These are phyloP conservation scores for Peucedramus taeniatus DNA, from an alignment of 2,113 vertebrate genomes.

Conservation along the genomic window DNA sequence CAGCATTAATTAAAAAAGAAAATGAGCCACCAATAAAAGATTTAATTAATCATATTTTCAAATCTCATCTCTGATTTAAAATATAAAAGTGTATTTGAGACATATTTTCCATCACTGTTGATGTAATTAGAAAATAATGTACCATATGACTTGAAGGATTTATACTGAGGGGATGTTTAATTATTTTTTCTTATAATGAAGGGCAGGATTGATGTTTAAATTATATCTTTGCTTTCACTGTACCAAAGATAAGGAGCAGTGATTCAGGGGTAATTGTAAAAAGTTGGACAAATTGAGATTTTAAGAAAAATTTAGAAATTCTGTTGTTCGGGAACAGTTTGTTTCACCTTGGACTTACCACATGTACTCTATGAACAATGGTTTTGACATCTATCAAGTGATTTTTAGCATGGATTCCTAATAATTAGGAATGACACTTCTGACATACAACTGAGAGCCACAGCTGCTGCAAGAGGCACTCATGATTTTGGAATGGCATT, in stretches of 20 bases:
- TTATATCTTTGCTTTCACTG: neutral
- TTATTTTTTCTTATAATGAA: neutral
- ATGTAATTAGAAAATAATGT: neutral
- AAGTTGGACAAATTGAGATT: neutral
- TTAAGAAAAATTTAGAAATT: neutral
- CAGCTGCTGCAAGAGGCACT: neutral
- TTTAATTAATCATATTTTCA: neutral
- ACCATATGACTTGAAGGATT: neutral
- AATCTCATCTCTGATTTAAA: neutral
- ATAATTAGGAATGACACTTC: neutral
- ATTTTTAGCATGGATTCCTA: neutral
- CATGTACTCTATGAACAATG: neutral
- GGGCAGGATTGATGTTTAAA: neutral
- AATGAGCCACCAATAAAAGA: neutral
- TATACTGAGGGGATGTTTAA: neutral
- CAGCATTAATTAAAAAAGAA: neutral
- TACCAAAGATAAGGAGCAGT: neutral
- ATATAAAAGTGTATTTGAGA: neutral
- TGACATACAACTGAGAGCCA: neutral
- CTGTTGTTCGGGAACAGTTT: neutral
- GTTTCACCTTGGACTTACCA: neutral
- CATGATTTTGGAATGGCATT: neutral
- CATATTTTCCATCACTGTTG: neutral
- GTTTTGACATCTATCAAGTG: neutral
- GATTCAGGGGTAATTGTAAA: neutral